These are phyloP conservation scores for Sphenodon punctatus DNA, from an alignment of 2,797 vertebrate genomes.

Conservation along the genomic window DNA sequence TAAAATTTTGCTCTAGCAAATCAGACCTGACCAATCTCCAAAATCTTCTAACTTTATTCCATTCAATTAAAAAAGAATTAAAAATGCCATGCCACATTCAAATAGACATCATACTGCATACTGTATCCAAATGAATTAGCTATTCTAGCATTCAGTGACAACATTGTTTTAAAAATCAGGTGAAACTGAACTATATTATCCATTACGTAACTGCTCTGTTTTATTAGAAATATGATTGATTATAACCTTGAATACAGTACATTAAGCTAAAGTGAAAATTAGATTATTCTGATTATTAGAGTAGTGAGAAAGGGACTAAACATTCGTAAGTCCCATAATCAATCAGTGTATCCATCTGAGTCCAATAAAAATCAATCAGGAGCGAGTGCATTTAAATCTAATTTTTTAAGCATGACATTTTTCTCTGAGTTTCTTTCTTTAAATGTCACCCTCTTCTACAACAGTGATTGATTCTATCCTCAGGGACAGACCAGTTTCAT, in stretches of 20 bases:
- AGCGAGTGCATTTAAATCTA: constrained; percentile 80
- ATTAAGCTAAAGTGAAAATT: constrained; percentile 82
- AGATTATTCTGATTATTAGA: constrained; percentile 83
- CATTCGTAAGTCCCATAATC: constrained; percentile 79
- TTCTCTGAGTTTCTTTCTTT: constrained; percentile 79
- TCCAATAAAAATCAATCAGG: constrained; percentile 83
- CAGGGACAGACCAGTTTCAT: constrained; percentile 77
- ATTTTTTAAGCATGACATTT: constrained; percentile 88
- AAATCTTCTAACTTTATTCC: not conserved
- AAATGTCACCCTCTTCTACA: constrained; percentile 83
- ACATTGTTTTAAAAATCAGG: constrained; percentile 2
- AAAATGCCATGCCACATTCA: not conserved
- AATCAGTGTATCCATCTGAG: constrained; percentile 78
- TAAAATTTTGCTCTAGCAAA: not conserved
- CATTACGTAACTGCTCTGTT: constrained; percentile 75
- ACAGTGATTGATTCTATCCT: constrained; percentile 81
- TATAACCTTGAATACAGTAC: constrained; percentile 75
- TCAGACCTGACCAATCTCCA: fast-evolving
- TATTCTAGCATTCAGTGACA: not conserved
- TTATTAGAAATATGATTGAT: constrained; percentile 81
- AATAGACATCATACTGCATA: not conserved
- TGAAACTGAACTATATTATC: constrained; percentile 69
- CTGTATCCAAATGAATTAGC: not conserved
- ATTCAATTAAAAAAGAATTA: not conserved
- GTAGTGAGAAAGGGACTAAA: constrained; percentile 80